A percentile compares a stretch with the other conserved stretches of the same genome.
Conservation (phyloP, 2,888 invertebrate species). For the Agriotes lineatus region DNA sequence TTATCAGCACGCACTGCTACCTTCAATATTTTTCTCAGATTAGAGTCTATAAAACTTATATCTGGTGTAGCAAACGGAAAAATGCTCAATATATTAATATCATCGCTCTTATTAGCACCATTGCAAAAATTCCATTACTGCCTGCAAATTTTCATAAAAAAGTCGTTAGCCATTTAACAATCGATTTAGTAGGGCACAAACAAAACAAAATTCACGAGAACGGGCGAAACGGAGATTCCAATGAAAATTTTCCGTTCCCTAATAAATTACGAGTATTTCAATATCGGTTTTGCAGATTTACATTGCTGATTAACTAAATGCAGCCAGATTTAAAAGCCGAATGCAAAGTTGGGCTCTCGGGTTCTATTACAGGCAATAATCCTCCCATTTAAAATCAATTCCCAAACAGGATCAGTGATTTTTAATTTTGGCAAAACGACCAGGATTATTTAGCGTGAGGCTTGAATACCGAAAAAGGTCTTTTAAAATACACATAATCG, state of each 20-base stretch:
- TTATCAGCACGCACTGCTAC: constrained; percentile 20
- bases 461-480: not conserved
- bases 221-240: not conserved
- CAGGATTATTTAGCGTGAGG: constrained; percentile 2
- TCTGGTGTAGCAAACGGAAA: too few species aligned
- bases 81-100: too few species aligned
- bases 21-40: not conserved
- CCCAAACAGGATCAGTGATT: constrained; percentile 56
- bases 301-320: constrained; percentile 40
- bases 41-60: too few species aligned
- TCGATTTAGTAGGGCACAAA: not conserved
- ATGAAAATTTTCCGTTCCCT: constrained; percentile 22
- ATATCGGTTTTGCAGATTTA: constrained; percentile 41
- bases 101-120: too few species aligned
- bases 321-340: constrained; percentile 48
- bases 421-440: constrained; percentile 53
- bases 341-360: constrained; percentile 57
- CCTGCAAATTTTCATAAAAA: not conserved
- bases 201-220: constrained; percentile 6
- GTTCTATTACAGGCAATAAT: constrained; percentile 60
- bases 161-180: not conserved
- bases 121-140: too few species aligned
- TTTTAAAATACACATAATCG: not conserved
- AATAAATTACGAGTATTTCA: constrained; percentile 36
- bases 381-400: constrained; percentile 63